Evolutionary conservation across 2,888 invertebrate species (phyloP).

Genomic region (Apomyelois bistriatella): DNA sequence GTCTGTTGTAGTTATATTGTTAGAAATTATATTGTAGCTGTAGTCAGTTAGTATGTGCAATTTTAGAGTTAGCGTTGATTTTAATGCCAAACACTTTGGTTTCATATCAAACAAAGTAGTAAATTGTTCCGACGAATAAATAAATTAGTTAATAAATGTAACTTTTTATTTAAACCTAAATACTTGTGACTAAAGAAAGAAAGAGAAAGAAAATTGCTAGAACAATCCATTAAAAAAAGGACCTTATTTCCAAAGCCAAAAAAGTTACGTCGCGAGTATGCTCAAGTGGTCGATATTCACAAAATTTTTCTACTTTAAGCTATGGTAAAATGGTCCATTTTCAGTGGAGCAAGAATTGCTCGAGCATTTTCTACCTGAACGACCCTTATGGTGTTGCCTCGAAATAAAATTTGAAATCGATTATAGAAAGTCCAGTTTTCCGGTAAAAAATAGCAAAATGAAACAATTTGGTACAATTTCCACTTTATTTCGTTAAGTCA

Average conservation of each 20-base stretch:
- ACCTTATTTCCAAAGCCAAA: no score
- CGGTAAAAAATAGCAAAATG: neutral
- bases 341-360: no score
- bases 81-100: constrained; percentile 71
- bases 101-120: constrained; percentile 72
- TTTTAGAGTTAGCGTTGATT: constrained; percentile 65
- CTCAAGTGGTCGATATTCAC: no score
- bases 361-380: no score
- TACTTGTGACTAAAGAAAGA: neutral
- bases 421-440: no score
- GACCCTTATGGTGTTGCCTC: no score
- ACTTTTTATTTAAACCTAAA: neutral
- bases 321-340: no score
- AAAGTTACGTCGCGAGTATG: no score
- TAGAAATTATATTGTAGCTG: constrained; percentile 34
- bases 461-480: constrained; percentile 26
- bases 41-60: constrained; percentile 66
- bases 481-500: constrained; percentile 66
- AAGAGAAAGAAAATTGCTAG: no score
- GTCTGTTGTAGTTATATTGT: constrained; percentile 37
- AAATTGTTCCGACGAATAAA: constrained; percentile 71
- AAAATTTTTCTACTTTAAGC: no score
- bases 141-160: constrained; percentile 39
- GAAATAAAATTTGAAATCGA: no score
- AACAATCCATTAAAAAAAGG: no score